phyloP scores from a whole-genome alignment of 1,140 invertebrate genomes.

The Neodiprion fabricii region DNA sequence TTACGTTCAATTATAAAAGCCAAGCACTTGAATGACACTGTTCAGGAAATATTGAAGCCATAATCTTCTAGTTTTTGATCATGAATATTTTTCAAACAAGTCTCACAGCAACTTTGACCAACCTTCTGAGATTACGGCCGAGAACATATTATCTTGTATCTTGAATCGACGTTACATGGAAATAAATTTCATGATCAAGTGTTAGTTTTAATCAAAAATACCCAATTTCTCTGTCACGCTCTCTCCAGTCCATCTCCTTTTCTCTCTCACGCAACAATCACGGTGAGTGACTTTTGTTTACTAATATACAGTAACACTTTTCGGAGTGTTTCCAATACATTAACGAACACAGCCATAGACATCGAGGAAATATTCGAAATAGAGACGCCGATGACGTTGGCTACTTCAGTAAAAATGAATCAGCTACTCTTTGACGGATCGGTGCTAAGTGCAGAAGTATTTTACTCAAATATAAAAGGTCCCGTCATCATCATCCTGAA shows the following conservation, averaged over 20 bases:
- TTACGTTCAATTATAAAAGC: too few species aligned
- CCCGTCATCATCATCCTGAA: conserved; percentile 61
- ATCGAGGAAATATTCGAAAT: conserved; percentile 15
- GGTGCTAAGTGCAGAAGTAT: conserved; percentile 39
- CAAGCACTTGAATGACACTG: too few species aligned
- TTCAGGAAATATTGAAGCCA: too few species aligned
- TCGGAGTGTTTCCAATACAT: background rate
- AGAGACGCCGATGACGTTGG: conserved; percentile 14
- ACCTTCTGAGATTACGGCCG: too few species aligned
- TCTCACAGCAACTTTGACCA: too few species aligned
- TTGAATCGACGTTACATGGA: too few species aligned
- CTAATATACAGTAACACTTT: background rate
- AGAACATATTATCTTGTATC: too few species aligned
- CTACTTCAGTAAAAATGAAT: background rate
- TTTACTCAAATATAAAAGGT: conserved; percentile 46
- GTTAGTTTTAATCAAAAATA: background rate
- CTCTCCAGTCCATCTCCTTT: background rate
- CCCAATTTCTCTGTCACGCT: background rate
- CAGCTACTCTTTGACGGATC: background rate
- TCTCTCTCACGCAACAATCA: background rate
- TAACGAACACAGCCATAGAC: background rate
- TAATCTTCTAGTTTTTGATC: too few species aligned
- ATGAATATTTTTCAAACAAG: too few species aligned
- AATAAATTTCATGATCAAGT: too few species aligned
- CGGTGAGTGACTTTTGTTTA: background rate